Conservation (phyloP, 2,888 invertebrate genomes). For the Cenopis cana region DNA sequence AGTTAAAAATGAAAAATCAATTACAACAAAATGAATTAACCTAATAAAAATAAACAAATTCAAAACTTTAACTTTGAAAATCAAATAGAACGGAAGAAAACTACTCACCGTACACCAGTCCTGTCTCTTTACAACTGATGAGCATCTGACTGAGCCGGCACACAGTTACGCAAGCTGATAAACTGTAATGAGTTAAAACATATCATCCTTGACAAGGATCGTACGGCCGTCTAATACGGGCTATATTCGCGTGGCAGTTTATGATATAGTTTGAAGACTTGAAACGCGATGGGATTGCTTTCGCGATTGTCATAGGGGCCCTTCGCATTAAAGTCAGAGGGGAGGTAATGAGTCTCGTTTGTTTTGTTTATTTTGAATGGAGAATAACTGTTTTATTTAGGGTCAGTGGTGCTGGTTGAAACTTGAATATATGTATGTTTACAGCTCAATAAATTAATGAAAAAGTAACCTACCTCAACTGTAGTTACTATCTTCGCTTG, state of each 20-base stretch:
- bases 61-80: background rate
- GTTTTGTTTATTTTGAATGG: background rate
- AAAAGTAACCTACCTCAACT: background rate
- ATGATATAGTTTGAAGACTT: conserved; percentile 6
- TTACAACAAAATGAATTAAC: background rate
- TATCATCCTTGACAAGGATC: background rate
- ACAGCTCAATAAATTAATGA: too few relatives aligned
- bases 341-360: conserved; percentile 6
- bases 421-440: background rate
- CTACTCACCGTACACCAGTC: conserved; percentile 39
- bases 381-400: background rate
- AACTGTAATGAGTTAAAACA: conserved; percentile 22
- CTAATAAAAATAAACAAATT: background rate
- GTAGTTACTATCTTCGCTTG: too few relatives aligned
- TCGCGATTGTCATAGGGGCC: conserved; percentile 31
- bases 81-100: conserved; percentile 9
- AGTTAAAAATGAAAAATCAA: conserved; percentile 10
- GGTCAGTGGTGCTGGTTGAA: background rate
- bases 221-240: background rate
- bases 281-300: conserved; percentile 17
- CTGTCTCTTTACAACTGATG: conserved; percentile 37
- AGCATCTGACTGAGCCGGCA: conserved; percentile 15
- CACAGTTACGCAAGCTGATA: conserved; percentile 38
- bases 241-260: background rate
- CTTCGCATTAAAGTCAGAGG: conserved; percentile 15